phyloP scores from a whole-genome alignment of 2,797 vertebrate species.

The Sciurus carolinensis region DNA sequence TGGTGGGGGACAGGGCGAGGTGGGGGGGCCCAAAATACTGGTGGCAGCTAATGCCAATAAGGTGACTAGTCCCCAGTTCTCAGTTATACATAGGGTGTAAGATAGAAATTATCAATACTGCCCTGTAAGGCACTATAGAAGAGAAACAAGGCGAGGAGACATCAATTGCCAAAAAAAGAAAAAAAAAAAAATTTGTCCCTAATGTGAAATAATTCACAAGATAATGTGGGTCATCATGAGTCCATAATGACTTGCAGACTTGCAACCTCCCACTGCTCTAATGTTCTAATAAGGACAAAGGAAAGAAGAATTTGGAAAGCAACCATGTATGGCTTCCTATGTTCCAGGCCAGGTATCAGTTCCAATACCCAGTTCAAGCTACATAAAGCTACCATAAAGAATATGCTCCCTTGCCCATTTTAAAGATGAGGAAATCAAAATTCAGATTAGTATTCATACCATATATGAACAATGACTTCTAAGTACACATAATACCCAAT shows the following conservation, averaged over 20 bases:
- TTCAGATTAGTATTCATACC: not conserved
- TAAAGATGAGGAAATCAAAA: constrained; percentile 34
- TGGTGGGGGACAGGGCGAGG: no score
- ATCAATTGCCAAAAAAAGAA: constrained; percentile 5
- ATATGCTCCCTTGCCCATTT: not conserved
- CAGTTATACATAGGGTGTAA: not conserved
- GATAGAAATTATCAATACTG: not conserved
- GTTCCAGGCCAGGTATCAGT: not conserved
- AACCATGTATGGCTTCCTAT: not conserved
- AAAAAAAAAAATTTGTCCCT: not conserved
- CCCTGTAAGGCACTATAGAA: not conserved
- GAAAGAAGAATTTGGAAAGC: constrained; percentile 22
- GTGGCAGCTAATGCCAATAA: no score
- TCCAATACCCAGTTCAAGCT: not conserved
- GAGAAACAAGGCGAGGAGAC: not conserved
- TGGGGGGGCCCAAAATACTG: no score
- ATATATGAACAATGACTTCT: not conserved
- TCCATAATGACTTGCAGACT: constrained; percentile 55
- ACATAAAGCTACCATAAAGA: not conserved
- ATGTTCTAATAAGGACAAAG: constrained; percentile 24
- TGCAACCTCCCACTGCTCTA: not conserved
- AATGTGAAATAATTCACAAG: constrained; percentile 59
- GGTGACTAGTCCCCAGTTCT: constrained; percentile 26
- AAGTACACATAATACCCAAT: not conserved
- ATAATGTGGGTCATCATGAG: constrained; percentile 13